Conservation (phyloP, 2,888 invertebrate genomes). For the Galeopsomyia nigrocyanea region DNA sequence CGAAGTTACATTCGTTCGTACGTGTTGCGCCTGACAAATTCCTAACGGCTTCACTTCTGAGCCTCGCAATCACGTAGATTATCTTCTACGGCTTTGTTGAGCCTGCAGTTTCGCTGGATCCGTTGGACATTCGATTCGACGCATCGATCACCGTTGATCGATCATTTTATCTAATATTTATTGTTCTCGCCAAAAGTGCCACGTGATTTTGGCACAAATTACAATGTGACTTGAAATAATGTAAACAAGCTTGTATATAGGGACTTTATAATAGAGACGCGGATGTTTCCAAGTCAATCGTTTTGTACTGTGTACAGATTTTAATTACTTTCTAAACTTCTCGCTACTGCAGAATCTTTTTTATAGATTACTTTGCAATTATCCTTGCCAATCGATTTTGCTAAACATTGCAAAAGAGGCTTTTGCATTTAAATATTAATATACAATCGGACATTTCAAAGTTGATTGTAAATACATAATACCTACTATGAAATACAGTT, state of each 20-base stretch:
- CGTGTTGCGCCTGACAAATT: constrained; percentile 26
- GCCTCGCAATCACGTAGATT: constrained; percentile 41
- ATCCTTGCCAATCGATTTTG: too few species aligned
- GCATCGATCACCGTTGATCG: not conserved
- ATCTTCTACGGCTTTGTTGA: constrained; percentile 41
- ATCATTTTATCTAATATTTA: constrained; percentile 26
- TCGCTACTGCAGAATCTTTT: too few species aligned
- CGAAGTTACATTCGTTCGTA: constrained; percentile 34
- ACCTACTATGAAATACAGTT: constrained; percentile 2
- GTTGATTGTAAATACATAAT: too few species aligned
- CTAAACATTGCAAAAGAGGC: not conserved
- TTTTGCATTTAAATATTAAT: not conserved
- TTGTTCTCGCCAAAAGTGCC: too few species aligned
- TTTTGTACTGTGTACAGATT: not conserved
- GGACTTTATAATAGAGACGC: not conserved
- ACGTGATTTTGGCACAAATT: too few species aligned
- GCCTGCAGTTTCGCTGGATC: constrained; percentile 10
- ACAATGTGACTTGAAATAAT: too few species aligned
- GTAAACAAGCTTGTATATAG: constrained; percentile 26
- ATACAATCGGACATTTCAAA: too few species aligned
- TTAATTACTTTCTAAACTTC: too few species aligned
- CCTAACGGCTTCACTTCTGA: constrained; percentile 18
- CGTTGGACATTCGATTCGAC: not conserved
- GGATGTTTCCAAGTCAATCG: constrained; percentile 6
- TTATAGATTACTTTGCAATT: too few species aligned